Conservation (phyloP, 2,888 invertebrate genomes). For the Macrosoma leucophasiata region DNA sequence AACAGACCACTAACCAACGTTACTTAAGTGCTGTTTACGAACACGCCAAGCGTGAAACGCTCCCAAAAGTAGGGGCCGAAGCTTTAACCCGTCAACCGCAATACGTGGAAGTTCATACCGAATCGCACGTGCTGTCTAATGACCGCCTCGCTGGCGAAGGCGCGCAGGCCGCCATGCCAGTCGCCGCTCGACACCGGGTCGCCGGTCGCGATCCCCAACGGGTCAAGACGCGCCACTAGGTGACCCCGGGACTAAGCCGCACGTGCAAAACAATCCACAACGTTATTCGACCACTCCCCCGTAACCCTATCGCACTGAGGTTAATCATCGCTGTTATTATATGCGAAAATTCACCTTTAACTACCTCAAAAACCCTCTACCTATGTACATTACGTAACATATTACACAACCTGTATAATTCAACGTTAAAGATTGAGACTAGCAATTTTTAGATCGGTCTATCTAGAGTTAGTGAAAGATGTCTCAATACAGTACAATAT, state of each 20-base stretch:
- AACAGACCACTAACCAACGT: no score
- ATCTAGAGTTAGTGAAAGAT: constrained; percentile 24
- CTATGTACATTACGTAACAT: no score
- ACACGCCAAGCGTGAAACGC: no score
- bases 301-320: constrained; percentile 1
- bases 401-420: no score
- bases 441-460: constrained; percentile 61
- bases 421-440: no score
- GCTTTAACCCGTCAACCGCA: constrained; percentile 43
- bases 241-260: constrained; percentile 90
- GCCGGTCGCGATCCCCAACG: constrained; percentile 89
- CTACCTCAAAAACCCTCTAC: no score
- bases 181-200: constrained; percentile 73
- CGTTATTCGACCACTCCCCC: constrained; percentile 11
- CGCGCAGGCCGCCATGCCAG: constrained; percentile 68
- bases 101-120: constrained; percentile 57
- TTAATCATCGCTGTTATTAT: not conserved
- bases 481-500: constrained; percentile 12
- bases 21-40: no score
- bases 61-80: no score
- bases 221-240: constrained; percentile 94
- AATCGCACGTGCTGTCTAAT: constrained; percentile 73
- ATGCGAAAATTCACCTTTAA: no score
- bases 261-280: constrained; percentile 35
- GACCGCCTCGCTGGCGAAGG: constrained; percentile 70